Evolutionary conservation across 2,113 vertebrate genomes (phyloP), one percentile per base, ranked within the genome.

Genomic region (Ameiurus melas): DNA sequence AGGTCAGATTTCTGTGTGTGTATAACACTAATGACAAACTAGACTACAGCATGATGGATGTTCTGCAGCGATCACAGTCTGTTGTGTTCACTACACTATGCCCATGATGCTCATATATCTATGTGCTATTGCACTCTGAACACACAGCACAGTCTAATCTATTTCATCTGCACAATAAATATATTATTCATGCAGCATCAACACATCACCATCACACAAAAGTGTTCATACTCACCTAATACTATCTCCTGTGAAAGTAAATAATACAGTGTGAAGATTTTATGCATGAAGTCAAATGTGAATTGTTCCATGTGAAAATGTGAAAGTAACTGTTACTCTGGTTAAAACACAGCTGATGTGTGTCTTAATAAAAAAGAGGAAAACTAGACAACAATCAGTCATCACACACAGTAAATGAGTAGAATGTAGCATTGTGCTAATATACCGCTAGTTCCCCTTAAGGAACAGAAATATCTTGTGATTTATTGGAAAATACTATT

Each of bases 21-120:
- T n/a, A n/a, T n/a, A n/a, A n/a, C n/a, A n/a, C n/a, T n/a, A n/a
- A n/a, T n/a, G n/a, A n/a, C n/a, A n/a, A n/a, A n/a, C n/a, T n/a
- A n/a, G n/a, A n/a, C n/a, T n/a, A n/a, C n/a, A n/a, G n/a, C n/a
- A n/a, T n/a, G n/a, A n/a, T n/a, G n/a, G n/a, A n/a, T n/a, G n/a
- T n/a, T n/a, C n/a, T n/a, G n/a, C n/a, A n/a, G n/a, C n/a, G n/a
- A n/a, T n/a, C n/a, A n/a, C n/a, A n/a, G n/a, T n/a, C n/a, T n/a
- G n/a, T n/a, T n/a, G n/a, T n/a, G n/a, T n/a, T n/a, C n/a, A n/a
- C n/a, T n/a, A n/a, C n/a, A n/a, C n/a, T n/a, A n/a, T n/a, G n/a
- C n/a, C n/a, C n/a, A n/a, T n/a, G n/a, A n/a, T n/a, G n/a, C n/a
- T 77, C 70, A 73, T 77, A 77, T 77, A 77, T 77, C 73, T 36